A percentile compares a stretch with the other conserved stretches of the same genome.
Conservation (phyloP, 2,797 vertebrate species). For the Lutjanus campechanus region DNA sequence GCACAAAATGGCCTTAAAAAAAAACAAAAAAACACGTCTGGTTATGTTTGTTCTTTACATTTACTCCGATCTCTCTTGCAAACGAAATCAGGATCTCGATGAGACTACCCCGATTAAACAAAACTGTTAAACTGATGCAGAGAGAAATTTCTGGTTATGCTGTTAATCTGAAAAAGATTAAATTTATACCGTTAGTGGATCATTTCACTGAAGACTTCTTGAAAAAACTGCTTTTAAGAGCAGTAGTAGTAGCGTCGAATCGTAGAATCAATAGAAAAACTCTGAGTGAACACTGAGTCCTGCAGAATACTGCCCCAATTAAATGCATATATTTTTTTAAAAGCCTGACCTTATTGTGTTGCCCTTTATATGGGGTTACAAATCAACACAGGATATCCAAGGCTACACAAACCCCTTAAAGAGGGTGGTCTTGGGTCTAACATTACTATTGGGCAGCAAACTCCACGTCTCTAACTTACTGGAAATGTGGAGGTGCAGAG, state of each 20-base stretch:
- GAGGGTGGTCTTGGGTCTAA: neutral
- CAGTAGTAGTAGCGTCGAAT: no score
- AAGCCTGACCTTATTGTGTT: neutral
- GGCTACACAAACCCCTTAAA: neutral
- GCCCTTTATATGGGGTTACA: neutral
- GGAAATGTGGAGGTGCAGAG: neutral
- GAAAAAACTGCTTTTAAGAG: neutral
- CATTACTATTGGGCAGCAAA: neutral
- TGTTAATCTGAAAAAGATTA: neutral
- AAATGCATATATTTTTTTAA: neutral
- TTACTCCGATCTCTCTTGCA: no score
- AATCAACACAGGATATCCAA: conserved; percentile 8
- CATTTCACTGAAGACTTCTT: neutral
- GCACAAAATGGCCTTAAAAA: no score
- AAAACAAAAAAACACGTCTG: no score
- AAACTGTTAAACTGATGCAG: no score
- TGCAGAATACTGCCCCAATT: neutral
- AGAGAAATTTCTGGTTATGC: neutral
- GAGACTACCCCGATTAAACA: no score
- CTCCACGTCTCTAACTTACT: neutral
- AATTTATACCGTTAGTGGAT: neutral
- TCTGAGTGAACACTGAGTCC: neutral
- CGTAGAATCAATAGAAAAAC: neutral
- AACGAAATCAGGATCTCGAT: no score
- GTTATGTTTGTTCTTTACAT: no score